Evolutionary conservation across 37 sponge, comb jelly and placozoan species (phyloP).

Genomic region (Bolinopsis microptera): DNA sequence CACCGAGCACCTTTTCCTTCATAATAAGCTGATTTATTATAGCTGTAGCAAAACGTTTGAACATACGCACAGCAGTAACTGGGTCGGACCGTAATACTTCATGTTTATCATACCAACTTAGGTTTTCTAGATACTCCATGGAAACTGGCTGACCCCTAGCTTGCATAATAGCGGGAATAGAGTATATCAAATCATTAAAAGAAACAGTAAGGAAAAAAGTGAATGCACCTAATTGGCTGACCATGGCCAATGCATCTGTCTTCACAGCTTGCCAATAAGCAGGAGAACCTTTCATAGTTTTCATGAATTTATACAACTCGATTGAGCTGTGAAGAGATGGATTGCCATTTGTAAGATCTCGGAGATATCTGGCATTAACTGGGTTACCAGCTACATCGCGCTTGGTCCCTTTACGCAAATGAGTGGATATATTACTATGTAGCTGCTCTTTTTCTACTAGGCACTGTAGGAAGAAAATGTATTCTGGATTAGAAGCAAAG

Average conservation of each 20-base stretch:
- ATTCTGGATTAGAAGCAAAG: background rate
- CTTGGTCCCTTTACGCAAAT: background rate
- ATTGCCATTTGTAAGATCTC: background rate
- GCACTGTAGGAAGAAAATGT: background rate
- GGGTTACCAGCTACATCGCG: background rate
- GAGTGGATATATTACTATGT: background rate
- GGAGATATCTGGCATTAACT: background rate
- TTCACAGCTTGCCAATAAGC: background rate
- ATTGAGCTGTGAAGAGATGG: background rate
- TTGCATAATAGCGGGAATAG: background rate
- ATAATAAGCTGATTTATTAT: background rate
- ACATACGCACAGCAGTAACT: background rate
- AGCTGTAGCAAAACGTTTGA: background rate
- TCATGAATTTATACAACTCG: background rate
- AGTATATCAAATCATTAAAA: conserved; percentile 13
- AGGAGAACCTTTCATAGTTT: conserved; percentile 30
- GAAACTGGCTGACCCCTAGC: background rate
- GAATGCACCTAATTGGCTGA: background rate
- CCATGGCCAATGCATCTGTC: background rate
- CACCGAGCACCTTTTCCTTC: background rate
- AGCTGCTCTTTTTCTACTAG: background rate
- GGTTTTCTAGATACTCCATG: background rate
- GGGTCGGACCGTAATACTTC: background rate
- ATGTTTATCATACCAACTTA: conserved; percentile 1
- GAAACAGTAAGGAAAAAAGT: background rate